Evolutionary conservation across 2,797 vertebrate genomes (phyloP).

Genomic region (Morus bassanus): DNA sequence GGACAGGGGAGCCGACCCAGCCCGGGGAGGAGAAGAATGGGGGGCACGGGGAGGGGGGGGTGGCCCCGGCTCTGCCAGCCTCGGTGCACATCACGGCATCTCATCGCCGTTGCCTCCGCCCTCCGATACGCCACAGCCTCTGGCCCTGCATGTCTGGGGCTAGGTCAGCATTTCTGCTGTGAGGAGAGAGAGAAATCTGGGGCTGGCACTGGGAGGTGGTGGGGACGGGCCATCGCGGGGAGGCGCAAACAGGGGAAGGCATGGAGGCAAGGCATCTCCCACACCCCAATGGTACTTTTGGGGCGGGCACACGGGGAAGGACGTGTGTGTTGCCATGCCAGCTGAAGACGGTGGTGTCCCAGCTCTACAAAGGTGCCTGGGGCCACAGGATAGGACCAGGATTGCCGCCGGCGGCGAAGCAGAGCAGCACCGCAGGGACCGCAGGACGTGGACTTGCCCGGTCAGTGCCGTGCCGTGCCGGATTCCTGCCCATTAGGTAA

Average conservation of each 20-base stretch:
- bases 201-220: neutral
- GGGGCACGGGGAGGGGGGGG: neutral
- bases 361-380: rapidly evolving
- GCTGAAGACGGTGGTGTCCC: neutral
- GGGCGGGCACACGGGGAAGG: rapidly evolving
- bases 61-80: neutral
- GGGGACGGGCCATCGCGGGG: rapidly evolving
- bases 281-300: neutral
- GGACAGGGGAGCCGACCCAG: neutral
- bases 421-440: neutral
- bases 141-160: neutral
- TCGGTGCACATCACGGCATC: neutral
- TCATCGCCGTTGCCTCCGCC: rapidly evolving
- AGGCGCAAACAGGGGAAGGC: neutral
- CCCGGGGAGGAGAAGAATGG: neutral
- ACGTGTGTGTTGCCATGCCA: rapidly evolving
- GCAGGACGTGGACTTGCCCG: neutral
- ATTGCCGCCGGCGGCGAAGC: neutral
- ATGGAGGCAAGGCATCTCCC: neutral
- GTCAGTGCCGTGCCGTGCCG: neutral
- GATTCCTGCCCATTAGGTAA: neutral
- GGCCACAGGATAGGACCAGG: rapidly evolving
- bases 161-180: neutral
- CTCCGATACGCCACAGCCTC: neutral
- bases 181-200: neutral